Evolutionary conservation across 2,888 invertebrate species (phyloP), one percentile per base, ranked within the genome.

Genomic region (Phortica okadai): DNA sequence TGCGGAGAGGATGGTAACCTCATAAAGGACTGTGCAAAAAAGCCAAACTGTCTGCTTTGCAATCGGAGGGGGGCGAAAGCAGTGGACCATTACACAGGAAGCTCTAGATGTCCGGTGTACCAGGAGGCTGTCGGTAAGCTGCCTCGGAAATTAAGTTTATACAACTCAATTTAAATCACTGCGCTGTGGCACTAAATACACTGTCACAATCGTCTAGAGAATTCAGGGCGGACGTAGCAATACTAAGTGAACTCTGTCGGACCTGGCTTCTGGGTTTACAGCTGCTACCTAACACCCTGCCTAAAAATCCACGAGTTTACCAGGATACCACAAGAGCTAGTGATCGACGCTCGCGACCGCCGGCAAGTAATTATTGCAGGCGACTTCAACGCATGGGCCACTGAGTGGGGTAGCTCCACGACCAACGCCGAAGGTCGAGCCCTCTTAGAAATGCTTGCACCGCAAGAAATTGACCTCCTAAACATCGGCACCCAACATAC

Each of bases 401-500:
- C 50, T 8, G 50, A 3, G 1, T 50, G 50, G 8, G 73, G 76
- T 1, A 69, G 74, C 14, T 21, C 16, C 14, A 44, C 58, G 7
- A 73, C 78, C 16, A 74, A 58, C 21, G 6, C 73, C 5, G 73
- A 66, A 72, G 78, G 66, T 8, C 58, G 44, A 10, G 1, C 42
- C 1, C 54, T 76, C 2, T n/a, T 76, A 0, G 75, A 78, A 33
- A 33, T 73, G 0, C 7, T 76, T n/a, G 62, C 73, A 11, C 1
- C n/a, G 1, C 69, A 75, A n/a, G 67, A 76, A 6, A 21, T 73
- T 7, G 2, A 1, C 1, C 44, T 75, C 7, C 33, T 64, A 2
- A 78, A 74, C 56, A n/a, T 2, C 7, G 78, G 75, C n/a, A 44
- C 11, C 21, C 41, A 44, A 8, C 59, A 16, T n/a, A 78, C 78